These are phyloP conservation scores for Argopecten irradians DNA, from an alignment of 1,140 invertebrate species.

Conservation along the genomic window DNA sequence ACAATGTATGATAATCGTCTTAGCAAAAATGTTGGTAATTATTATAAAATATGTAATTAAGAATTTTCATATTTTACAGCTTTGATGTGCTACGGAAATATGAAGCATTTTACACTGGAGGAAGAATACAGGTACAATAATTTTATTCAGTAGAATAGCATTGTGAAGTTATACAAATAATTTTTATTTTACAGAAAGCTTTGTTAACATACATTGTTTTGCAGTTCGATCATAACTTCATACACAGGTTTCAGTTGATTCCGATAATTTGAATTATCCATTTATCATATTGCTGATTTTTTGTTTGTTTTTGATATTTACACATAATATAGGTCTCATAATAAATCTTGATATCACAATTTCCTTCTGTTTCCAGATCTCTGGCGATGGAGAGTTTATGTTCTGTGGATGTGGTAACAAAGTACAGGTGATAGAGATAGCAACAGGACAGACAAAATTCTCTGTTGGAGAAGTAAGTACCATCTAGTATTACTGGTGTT, in stretches of 20 bases:
- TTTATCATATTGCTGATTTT: too few species aligned
- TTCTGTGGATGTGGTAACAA: slow-evolving; percentile 86
- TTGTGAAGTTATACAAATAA: slow-evolving; percentile 17
- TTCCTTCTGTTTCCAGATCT: slow-evolving; percentile 80
- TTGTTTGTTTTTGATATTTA: too few species aligned
- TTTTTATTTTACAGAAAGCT: too few species aligned
- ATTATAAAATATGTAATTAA: too few species aligned
- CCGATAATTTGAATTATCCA: too few species aligned
- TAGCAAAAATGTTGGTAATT: background rate
- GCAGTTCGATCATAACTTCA: too few species aligned
- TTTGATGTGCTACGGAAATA: slow-evolving; percentile 86
- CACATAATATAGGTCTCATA: too few species aligned
- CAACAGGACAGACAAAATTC: slow-evolving; percentile 76
- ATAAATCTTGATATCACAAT: too few species aligned
- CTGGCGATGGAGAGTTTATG: slow-evolving; percentile 83
- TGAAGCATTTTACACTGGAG: slow-evolving; percentile 91
- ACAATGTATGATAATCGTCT: background rate
- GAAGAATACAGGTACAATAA: slow-evolving; percentile 82
- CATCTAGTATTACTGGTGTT: too few species aligned
- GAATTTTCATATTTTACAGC: slow-evolving; percentile 79
- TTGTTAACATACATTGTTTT: too few species aligned
- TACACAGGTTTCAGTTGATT: too few species aligned
- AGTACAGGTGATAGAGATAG: slow-evolving; percentile 84
- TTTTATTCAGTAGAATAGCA: background rate
- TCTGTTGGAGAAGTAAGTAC: slow-evolving; percentile 54